Base-by-base conservation (phyloP, 2,113 vertebrate species). In the Peucedramus taeniatus region DNA sequence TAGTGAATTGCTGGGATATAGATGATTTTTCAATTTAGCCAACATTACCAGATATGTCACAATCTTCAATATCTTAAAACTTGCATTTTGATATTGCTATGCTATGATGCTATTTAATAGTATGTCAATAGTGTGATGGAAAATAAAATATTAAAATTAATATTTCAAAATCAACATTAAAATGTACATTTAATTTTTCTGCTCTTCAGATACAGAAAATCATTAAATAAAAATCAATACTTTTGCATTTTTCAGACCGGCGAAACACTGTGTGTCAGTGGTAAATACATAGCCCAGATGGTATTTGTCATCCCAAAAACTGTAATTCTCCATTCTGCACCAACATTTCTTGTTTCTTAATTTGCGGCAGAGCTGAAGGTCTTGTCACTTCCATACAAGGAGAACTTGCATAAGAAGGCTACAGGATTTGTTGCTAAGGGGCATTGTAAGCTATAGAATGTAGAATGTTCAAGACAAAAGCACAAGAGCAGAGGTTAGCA, bases 231-330 rank as follows among this genome's bases (percentile, higher is more conserved):
- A 93, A 90, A 63, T 23, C n/a, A 35, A 11, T 79, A 64, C 13
- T 88, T 87, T 27, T 11, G 3, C 47, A 18, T 92, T 49, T 59
- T 89, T 90, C 72, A 84, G 42, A 83, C 27, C 1, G 2, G 50
- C 0, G 0, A 83, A 93, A 50, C 13, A 21, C 13, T 77, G 23
- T 68, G 44, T 78, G 7, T 77, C 33, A 39, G 15, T 7, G 4
- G 45, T 57, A 78, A 70, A 81, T 56, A 37, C 7, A 2, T 63
- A 89, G 27, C 40, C 68, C 72, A 84, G 80, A 78, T 87, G 91
- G 86, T 88, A 47, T 94, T 95, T 90, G 89, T 90, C 64, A 83
- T 94, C 68, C 56, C 63, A 50, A 89, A 66, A 71, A 66, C 64
- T 47, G n/a, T 49, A 60, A 13, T 54, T 90, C 70, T 71, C 35